These are phyloP conservation scores for Neuroterus valhalla DNA, from an alignment of 1,140 invertebrate genomes.

Conservation along the genomic window DNA sequence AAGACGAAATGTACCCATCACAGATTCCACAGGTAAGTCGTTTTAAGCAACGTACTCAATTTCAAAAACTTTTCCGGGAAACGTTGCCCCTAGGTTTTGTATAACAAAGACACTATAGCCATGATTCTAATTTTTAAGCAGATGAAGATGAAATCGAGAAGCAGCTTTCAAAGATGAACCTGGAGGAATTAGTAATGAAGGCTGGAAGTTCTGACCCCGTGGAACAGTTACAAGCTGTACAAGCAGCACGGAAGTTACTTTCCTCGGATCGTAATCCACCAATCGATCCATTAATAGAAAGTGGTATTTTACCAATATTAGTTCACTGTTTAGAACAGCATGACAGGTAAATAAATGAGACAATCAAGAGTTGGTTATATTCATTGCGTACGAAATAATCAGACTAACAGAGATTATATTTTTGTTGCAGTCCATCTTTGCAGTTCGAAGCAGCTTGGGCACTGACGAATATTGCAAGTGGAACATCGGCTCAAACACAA, in stretches of 20 bases:
- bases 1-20: constrained; percentile 92
- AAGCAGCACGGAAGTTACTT: constrained; percentile 93
- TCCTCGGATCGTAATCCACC: constrained; percentile 98
- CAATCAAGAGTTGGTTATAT: not conserved
- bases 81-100: too few relatives aligned
- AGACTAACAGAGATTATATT: constrained; percentile 27
- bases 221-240: constrained; percentile 87
- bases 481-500: constrained; percentile 96
- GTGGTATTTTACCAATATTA: constrained; percentile 95
- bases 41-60: constrained; percentile 26
- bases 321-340: constrained; percentile 91
- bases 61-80: constrained; percentile 2
- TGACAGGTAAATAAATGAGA: constrained; percentile 79
- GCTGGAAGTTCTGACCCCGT: constrained; percentile 82
- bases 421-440: constrained; percentile 84
- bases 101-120: too few relatives aligned
- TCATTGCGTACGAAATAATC: not conserved
- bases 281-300: constrained; percentile 96
- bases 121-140: constrained; percentile 44
- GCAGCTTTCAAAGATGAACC: constrained; percentile 79
- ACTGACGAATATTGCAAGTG: constrained; percentile 98
- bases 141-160: constrained; percentile 86
- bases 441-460: constrained; percentile 99
- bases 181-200: constrained; percentile 83
- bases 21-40: constrained; percentile 83